Percentiles rank a stretch among this genome's conserved stretches.
phyloP scores from a whole-genome alignment of 2,888 invertebrate species.

The Poecilobothrus nobilitatus region DNA sequence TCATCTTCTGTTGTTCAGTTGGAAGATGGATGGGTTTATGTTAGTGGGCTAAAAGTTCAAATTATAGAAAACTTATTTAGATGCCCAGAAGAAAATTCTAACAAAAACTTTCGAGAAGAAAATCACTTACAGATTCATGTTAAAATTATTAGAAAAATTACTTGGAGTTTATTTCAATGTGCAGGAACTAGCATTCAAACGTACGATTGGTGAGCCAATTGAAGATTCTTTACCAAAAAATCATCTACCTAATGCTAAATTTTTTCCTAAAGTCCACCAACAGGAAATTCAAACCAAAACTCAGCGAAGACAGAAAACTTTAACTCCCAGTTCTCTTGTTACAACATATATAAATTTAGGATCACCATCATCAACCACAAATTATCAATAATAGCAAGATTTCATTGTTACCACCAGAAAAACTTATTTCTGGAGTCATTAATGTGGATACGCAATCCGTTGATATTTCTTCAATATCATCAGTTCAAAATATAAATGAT shows the following conservation, averaged over 20 bases:
- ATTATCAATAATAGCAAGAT: not conserved
- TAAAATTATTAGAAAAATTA: constrained; percentile 49
- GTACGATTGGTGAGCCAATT: constrained; percentile 57
- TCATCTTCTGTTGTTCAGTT: constrained; percentile 18
- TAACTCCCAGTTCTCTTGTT: not conserved
- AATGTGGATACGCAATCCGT: constrained; percentile 1
- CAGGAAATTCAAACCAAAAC: constrained; percentile 38
- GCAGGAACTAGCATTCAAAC: constrained; percentile 72
- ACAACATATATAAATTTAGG: not conserved
- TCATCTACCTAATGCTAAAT: constrained; percentile 42
- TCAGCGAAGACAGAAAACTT: constrained; percentile 26
- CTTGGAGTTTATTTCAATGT: constrained; percentile 77
- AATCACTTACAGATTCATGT: constrained; percentile 87
- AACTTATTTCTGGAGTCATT: not conserved
- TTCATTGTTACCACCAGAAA: constrained; percentile 7
- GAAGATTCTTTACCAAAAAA: constrained; percentile 38
- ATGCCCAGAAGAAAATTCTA: constrained; percentile 76
- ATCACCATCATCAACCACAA: not conserved
- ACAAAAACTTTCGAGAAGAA: constrained; percentile 84
- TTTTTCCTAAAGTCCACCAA: constrained; percentile 44
- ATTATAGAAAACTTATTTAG: constrained; percentile 58
- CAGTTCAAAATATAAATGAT: constrained; percentile 16
- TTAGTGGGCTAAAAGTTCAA: constrained; percentile 55
- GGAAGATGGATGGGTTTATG: constrained; percentile 44
- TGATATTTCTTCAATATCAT: constrained; percentile 19